These are phyloP conservation scores for Pseudorasbora parva DNA, from an alignment of 2,113 vertebrate species.

Conservation along the genomic window DNA sequence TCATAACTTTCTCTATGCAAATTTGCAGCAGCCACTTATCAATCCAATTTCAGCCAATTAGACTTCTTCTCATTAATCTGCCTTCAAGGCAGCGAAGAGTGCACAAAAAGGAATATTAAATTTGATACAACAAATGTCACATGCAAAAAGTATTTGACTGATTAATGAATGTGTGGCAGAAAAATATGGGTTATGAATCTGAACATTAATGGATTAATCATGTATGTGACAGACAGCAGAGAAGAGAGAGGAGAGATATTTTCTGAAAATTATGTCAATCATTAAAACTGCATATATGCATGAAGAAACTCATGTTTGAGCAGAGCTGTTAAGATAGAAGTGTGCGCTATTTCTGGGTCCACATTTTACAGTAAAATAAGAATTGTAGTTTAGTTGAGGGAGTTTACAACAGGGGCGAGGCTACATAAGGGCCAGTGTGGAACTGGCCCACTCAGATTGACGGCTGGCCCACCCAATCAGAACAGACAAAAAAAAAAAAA, in stretches of 20 bases:
- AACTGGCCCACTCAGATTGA: no score
- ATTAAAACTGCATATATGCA: background rate
- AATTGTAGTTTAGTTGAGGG: background rate
- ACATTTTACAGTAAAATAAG: no score
- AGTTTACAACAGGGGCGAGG: no score
- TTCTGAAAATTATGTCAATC: background rate
- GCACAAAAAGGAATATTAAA: constrained; percentile 29
- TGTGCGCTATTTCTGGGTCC: background rate
- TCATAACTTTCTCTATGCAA: constrained; percentile 32
- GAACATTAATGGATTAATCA: constrained; percentile 16
- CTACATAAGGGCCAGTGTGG: no score
- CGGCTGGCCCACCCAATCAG: no score
- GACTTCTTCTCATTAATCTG: constrained; percentile 41
- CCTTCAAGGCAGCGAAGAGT: constrained; percentile 11
- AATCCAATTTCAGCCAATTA: constrained; percentile 46
- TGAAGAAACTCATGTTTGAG: background rate
- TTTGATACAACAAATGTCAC: constrained; percentile 36
- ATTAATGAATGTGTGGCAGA: constrained; percentile 15
- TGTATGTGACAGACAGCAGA: background rate
- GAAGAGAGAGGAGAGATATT: background rate
- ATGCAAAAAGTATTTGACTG: constrained; percentile 11
- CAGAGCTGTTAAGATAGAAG: background rate
- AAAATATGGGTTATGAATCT: constrained; percentile 23
- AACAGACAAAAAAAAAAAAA: no score
- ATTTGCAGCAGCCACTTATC: constrained; percentile 22